A percentile compares a stretch with the other conserved stretches of the same genome.
phyloP scores from a whole-genome alignment of 2,797 vertebrate genomes.

The Amblyraja radiata region DNA sequence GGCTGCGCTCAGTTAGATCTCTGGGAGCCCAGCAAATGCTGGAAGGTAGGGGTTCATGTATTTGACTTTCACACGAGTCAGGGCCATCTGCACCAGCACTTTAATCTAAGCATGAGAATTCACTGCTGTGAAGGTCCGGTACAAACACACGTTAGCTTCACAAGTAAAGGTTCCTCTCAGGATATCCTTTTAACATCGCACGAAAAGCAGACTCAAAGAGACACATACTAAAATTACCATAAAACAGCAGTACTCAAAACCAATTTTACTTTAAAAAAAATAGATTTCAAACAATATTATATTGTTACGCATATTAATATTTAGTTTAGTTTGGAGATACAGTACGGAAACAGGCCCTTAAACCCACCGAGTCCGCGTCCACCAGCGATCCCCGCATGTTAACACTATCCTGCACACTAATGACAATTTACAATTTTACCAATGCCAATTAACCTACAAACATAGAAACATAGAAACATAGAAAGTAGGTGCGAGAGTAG shows the following conservation, averaged over 20 bases:
- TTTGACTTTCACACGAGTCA: constrained; percentile 26
- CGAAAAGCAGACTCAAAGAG: neutral
- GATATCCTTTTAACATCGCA: neutral
- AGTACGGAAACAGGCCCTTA: too few relatives aligned
- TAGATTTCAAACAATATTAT: neutral
- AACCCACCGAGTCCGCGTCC: too few relatives aligned
- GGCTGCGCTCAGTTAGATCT: neutral
- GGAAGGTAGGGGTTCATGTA: neutral
- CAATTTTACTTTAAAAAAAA: neutral
- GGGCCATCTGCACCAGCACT: neutral
- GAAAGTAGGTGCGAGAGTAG: too few relatives aligned
- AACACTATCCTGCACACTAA: too few relatives aligned
- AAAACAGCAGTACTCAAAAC: neutral
- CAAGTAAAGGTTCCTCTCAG: neutral
- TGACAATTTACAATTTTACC: too few relatives aligned
- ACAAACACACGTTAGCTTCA: neutral
- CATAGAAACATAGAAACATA: too few relatives aligned
- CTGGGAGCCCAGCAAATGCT: constrained; percentile 7
- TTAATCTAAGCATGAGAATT: neutral
- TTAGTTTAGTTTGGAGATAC: too few relatives aligned
- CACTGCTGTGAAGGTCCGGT: neutral
- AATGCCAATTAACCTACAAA: too few relatives aligned
- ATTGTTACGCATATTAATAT: neutral
- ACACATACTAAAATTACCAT: neutral
- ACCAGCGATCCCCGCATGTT: too few relatives aligned